Conservation (phyloP, 2,888 invertebrate genomes). For the Cantharis nigra region DNA sequence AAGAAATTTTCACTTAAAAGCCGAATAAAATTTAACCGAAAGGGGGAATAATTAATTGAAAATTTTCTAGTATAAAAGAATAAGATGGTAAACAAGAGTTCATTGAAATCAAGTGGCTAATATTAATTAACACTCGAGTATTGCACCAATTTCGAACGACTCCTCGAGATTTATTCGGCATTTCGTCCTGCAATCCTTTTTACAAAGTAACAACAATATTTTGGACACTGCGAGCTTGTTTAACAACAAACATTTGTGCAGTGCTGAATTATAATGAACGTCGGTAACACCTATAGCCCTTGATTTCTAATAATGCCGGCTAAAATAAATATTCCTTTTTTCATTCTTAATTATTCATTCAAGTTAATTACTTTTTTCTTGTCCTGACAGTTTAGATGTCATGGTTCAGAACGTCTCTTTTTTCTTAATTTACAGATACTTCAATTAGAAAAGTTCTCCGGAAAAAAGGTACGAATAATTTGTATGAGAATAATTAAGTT, state of each 20-base stretch:
- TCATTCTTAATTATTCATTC: slow-evolving; percentile 41
- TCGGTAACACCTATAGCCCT: slow-evolving; percentile 19
- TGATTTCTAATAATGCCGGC: slow-evolving; percentile 27
- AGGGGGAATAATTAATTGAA: slow-evolving; percentile 34
- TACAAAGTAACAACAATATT: not conserved
- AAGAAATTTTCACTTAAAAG: slow-evolving; percentile 11
- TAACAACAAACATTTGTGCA: not conserved
- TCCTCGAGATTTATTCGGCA: slow-evolving; percentile 1
- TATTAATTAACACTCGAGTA: slow-evolving; percentile 33
- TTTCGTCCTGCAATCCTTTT: slow-evolving; percentile 2
- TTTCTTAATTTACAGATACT: slow-evolving; percentile 42
- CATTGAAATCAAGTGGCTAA: slow-evolving; percentile 27
- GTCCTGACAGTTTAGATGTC: slow-evolving; percentile 39
- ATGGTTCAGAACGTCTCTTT: slow-evolving; percentile 32
- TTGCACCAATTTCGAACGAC: slow-evolving; percentile 23
- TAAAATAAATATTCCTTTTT: slow-evolving; percentile 31
- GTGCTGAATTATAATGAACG: slow-evolving; percentile 2
- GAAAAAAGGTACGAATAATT: slow-evolving; percentile 25
- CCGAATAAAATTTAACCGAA: slow-evolving; percentile 26
- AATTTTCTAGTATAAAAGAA: slow-evolving; percentile 34
- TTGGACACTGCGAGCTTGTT: not conserved
- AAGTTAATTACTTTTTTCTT: slow-evolving; percentile 43
- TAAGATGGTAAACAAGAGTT: slow-evolving; percentile 29
- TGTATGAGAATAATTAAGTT: slow-evolving; percentile 23
- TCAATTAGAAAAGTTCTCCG: slow-evolving; percentile 36